phyloP scores from a whole-genome alignment of 2,797 vertebrate species.

The Fratercula arctica region DNA sequence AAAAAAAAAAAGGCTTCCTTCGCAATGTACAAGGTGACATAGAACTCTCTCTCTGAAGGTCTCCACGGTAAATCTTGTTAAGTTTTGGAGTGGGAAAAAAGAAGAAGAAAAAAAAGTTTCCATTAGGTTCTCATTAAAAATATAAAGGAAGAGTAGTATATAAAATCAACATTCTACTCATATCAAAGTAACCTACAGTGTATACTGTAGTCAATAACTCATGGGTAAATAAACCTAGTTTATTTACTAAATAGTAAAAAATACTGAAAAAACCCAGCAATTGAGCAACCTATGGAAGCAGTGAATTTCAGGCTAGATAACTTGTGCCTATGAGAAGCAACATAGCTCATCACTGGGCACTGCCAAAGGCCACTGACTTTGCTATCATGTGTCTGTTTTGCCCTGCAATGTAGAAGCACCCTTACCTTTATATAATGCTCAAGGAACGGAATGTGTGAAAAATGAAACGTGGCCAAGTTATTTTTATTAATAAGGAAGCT shows the following conservation, averaged over 20 bases:
- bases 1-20: rapidly evolving
- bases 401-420: background rate
- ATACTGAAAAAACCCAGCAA: background rate
- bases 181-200: background rate
- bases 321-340: background rate
- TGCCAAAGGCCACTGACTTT: background rate
- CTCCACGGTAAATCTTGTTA: background rate
- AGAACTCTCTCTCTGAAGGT: background rate
- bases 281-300: background rate
- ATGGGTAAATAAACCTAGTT: background rate
- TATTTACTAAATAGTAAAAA: background rate
- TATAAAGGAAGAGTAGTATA: background rate
- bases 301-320: background rate
- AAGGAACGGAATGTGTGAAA: background rate
- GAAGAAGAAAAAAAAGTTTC: background rate
- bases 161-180: background rate
- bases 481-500: background rate
- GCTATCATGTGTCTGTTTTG: background rate
- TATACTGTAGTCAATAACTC: background rate
- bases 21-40: background rate
- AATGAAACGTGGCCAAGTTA: background rate
- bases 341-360: background rate
- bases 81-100: background rate
- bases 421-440: background rate
- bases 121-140: background rate